Conservation (phyloP, 1,140 invertebrate species). For the Bradynema listronoti region DNA sequence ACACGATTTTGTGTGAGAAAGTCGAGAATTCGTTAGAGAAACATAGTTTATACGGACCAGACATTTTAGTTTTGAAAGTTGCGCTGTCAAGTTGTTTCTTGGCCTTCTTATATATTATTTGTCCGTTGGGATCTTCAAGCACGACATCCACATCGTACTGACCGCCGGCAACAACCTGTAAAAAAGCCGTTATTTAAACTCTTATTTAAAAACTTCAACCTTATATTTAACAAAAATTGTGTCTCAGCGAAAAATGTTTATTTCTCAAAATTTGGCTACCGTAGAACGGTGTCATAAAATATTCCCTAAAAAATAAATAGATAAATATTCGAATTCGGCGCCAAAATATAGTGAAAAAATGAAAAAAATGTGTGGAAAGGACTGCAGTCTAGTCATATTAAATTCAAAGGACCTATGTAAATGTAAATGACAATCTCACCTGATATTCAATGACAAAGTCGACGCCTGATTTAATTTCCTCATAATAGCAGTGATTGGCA, state of each 20-base stretch:
- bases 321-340: too few relatives aligned
- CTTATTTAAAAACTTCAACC: too few relatives aligned
- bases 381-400: too few relatives aligned
- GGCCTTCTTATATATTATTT: constrained; percentile 81
- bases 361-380: too few relatives aligned
- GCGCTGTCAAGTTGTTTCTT: constrained; percentile 73
- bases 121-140: constrained; percentile 77
- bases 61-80: constrained; percentile 67
- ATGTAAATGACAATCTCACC: constrained; percentile 63
- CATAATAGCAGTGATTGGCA: constrained; percentile 93
- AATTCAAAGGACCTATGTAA: too few relatives aligned
- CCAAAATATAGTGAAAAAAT: too few relatives aligned
- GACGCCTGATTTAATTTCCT: constrained; percentile 78
- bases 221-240: too few relatives aligned
- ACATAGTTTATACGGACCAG: constrained; percentile 63
- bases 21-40: constrained; percentile 99
- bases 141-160: constrained; percentile 96
- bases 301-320: too few relatives aligned
- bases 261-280: too few relatives aligned
- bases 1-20: constrained; percentile 97
- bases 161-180: constrained; percentile 91
- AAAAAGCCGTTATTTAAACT: too few relatives aligned
- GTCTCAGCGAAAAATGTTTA: too few relatives aligned
- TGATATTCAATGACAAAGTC: constrained; percentile 90
- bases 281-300: too few relatives aligned